These are phyloP conservation scores for Alligator mississippiensis DNA, from an alignment of 2,113 vertebrate species.

Conservation along the genomic window DNA sequence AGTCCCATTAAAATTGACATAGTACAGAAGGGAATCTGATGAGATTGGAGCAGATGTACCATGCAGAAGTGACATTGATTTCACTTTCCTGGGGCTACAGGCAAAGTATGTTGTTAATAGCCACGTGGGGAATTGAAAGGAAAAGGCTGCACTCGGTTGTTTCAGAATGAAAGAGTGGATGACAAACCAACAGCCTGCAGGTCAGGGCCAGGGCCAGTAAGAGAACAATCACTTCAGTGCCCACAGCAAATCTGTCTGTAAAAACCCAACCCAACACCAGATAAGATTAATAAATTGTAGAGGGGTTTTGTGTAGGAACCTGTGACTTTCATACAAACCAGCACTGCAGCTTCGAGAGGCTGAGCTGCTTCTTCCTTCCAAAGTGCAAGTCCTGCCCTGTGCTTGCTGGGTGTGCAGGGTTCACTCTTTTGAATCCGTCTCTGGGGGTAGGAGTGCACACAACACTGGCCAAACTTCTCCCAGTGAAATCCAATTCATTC, in stretches of 20 bases:
- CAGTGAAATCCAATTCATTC: conserved; percentile 11
- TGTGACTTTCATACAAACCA: conserved; percentile 1
- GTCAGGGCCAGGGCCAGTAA: neutral
- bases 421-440: too few species aligned
- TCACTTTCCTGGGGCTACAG: conserved; percentile 8
- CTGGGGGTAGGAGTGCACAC: neutral
- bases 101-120: neutral
- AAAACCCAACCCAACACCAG: neutral
- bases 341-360: fast-evolving
- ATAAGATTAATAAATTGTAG: neutral
- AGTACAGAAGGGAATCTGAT: neutral
- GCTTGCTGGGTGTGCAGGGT: neutral
- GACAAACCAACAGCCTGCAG: neutral
- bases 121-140: neutral
- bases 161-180: neutral
- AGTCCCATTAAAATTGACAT: neutral
- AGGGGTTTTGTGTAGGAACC: neutral
- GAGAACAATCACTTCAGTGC: neutral
- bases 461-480: neutral
- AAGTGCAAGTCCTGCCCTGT: neutral
- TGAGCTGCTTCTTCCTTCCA: neutral
- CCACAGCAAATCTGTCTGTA: neutral
- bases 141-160: neutral
- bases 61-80: neutral
- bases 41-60: neutral